phyloP scores from a whole-genome alignment of 2,113 vertebrate genomes.

The Delphinapterus leucas region DNA sequence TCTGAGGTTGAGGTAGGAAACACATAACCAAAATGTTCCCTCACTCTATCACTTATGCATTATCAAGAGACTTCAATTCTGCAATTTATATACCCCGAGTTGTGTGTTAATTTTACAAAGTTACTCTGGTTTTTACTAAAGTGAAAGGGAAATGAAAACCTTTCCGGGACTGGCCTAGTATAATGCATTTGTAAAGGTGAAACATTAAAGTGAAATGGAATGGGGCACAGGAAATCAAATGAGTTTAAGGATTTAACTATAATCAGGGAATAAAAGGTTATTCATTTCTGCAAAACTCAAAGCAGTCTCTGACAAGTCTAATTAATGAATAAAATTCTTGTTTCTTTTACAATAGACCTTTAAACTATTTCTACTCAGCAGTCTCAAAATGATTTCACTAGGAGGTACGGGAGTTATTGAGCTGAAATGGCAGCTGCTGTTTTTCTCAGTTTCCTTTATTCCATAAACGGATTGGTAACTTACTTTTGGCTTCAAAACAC shows the following conservation, averaged over 20 bases:
- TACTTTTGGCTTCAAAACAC: background rate
- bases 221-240: slow-evolving; percentile 60
- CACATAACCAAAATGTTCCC: background rate
- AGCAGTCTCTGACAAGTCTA: slow-evolving; percentile 66
- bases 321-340: slow-evolving; percentile 79
- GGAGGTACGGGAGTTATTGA: slow-evolving; percentile 31
- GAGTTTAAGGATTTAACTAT: slow-evolving; percentile 69
- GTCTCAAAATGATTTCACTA: slow-evolving; percentile 61
- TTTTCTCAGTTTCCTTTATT: slow-evolving; percentile 34
- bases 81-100: background rate
- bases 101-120: slow-evolving; percentile 3
- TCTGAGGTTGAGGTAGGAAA: background rate
- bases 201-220: slow-evolving; percentile 28
- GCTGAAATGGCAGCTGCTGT: slow-evolving; percentile 46
- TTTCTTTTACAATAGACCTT: slow-evolving; percentile 74
- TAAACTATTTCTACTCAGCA: slow-evolving; percentile 68
- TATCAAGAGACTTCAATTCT: background rate
- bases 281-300: slow-evolving; percentile 67
- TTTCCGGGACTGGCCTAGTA: background rate
- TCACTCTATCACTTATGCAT: background rate
- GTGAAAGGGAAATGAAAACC: slow-evolving; percentile 20
- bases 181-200: slow-evolving; percentile 59
- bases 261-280: slow-evolving; percentile 71
- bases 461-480: background rate
- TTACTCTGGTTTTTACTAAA: background rate